A percentile compares a stretch with the other conserved stretches of the same genome.
phyloP scores from a whole-genome alignment of 2,888 invertebrate genomes.

The Dastarcus helophoroides region DNA sequence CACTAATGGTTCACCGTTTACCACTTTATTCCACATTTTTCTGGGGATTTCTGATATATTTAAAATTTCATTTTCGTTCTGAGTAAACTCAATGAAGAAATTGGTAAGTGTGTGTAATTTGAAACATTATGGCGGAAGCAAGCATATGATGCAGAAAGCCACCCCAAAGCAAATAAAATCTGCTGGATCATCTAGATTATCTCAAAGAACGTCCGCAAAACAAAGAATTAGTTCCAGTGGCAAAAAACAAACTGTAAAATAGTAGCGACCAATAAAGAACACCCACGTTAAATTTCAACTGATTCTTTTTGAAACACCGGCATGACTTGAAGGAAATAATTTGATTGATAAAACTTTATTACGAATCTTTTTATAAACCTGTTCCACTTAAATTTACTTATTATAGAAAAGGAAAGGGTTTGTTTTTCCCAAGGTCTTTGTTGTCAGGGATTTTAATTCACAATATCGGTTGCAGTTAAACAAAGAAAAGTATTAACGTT shows the following conservation, averaged over 20 bases:
- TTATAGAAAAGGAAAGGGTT: conserved; percentile 1
- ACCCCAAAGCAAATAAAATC: conserved; percentile 1
- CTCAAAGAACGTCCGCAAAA: not conserved
- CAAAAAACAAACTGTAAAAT: not conserved
- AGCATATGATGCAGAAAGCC: too few relatives aligned
- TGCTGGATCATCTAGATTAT: too few relatives aligned
- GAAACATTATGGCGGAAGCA: too few relatives aligned
- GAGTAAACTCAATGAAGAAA: too few relatives aligned
- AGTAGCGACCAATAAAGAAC: not conserved
- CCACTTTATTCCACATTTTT: too few relatives aligned
- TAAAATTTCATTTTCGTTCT: too few relatives aligned
- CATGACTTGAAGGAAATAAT: conserved; percentile 1
- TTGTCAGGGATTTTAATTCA: not conserved
- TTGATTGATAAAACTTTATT: conserved; percentile 1
- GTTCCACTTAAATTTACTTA: conserved; percentile 1
- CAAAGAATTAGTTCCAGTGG: not conserved
- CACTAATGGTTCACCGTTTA: too few relatives aligned
- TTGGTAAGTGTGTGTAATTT: too few relatives aligned
- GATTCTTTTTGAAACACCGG: conserved; percentile 1
- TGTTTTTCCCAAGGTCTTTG: conserved; percentile 1
- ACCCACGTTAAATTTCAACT: conserved; percentile 1
- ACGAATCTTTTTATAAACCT: conserved; percentile 1
- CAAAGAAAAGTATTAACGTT: not conserved
- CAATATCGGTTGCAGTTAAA: conserved; percentile 1
- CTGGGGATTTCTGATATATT: too few relatives aligned